Conservation (phyloP, 2,888 invertebrate species). For the Corbicula japonica region DNA sequence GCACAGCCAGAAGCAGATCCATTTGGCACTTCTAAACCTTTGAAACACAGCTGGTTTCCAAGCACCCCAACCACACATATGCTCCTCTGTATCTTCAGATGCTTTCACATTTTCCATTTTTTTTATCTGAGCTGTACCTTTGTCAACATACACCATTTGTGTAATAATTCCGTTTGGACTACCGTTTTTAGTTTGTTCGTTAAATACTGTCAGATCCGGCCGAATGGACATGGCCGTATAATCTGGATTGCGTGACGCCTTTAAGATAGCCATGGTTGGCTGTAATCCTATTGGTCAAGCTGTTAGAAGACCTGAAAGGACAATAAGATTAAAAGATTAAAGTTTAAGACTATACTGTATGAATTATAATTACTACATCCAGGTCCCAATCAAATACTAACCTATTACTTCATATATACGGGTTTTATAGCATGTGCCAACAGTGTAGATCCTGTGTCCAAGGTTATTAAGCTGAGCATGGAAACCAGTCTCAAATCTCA, state of each 20-base stretch:
- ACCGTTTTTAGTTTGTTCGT: conserved; percentile 22
- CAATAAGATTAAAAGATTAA: no score
- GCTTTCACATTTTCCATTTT: background rate
- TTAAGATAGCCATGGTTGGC: conserved; percentile 53
- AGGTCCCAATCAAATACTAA: no score
- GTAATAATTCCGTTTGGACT: conserved; percentile 15
- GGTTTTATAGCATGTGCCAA: no score
- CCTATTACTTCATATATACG: no score
- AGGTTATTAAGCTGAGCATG: no score
- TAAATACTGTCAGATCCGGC: conserved; percentile 12
- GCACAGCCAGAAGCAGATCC: conserved; percentile 93
- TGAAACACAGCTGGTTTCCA: conserved; percentile 90
- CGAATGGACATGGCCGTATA: conserved; percentile 60
- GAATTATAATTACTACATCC: no score
- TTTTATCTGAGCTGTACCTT: conserved; percentile 32
- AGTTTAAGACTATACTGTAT: no score
- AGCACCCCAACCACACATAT: conserved; percentile 90
- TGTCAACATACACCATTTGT: conserved; percentile 52
- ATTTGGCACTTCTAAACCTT: conserved; percentile 91
- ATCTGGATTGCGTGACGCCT: conserved; percentile 50
- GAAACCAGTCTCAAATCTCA: no score
- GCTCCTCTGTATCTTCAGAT: conserved; percentile 61
- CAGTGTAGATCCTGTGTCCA: no score
- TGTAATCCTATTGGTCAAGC: conserved; percentile 36
- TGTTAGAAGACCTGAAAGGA: conserved; percentile 11